A percentile compares a stretch with the other conserved stretches of the same genome.
Evolutionary conservation across 53 echinoderm and acorn worm genomes (phyloP).

Genomic region (Crossaster papposus): DNA sequence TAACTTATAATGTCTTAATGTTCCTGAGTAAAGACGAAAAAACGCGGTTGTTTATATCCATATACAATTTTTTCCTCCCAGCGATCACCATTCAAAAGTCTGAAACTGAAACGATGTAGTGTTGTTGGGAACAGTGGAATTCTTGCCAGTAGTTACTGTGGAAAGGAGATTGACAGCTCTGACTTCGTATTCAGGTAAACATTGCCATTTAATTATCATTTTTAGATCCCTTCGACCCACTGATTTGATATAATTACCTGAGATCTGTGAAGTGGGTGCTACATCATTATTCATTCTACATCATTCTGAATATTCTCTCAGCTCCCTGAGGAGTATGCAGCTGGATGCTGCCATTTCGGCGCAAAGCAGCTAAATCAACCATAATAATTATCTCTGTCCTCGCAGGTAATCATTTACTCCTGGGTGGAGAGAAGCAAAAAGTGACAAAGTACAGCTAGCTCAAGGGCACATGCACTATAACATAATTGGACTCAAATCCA

Average conservation of each 20-base stretch:
- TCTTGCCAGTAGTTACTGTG: slow-evolving; percentile 64
- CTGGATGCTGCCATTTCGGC: too few species aligned
- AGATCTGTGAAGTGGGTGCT: not conserved
- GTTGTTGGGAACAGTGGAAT: slow-evolving; percentile 77
- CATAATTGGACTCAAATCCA: too few species aligned
- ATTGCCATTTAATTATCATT: not conserved
- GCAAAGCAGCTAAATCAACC: too few species aligned
- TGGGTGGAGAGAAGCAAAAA: too few species aligned
- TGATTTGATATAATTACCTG: not conserved
- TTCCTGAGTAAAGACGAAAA: not conserved
- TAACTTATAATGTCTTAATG: too few species aligned
- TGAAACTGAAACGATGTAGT: slow-evolving; percentile 59
- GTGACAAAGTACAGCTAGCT: too few species aligned
- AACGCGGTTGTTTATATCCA: not conserved
- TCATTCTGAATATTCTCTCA: too few species aligned
- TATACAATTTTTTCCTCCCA: not conserved
- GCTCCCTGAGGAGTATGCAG: too few species aligned
- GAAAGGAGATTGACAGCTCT: slow-evolving; percentile 63
- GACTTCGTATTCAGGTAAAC: slow-evolving; percentile 80
- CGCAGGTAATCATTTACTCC: too few species aligned
- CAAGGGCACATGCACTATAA: too few species aligned
- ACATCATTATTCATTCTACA: too few species aligned
- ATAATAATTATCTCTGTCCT: too few species aligned
- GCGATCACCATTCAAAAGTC: slow-evolving; percentile 54
- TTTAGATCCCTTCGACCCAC: not conserved